A percentile compares a stretch with the other conserved stretches of the same genome.
These are phyloP conservation scores for Pachypeltis micranthus DNA, from an alignment of 1,140 invertebrate species.

Conservation along the genomic window DNA sequence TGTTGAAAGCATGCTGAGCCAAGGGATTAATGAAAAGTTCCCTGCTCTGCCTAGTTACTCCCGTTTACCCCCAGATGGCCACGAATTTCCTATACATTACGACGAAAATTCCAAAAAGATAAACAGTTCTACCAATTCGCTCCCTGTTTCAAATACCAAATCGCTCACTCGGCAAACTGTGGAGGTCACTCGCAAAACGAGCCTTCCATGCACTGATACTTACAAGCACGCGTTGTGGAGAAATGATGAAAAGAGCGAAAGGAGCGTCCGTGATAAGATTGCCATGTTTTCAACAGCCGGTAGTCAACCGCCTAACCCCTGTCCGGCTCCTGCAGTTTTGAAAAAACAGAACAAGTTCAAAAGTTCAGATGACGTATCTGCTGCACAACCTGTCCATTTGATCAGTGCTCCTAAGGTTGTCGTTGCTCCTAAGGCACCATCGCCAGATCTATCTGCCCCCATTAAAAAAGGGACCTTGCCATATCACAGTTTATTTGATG, in stretches of 20 bases:
- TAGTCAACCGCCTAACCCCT: conserved; percentile 17
- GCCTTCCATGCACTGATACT: conserved; percentile 4
- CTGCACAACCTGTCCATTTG: not conserved
- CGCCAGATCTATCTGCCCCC: not conserved
- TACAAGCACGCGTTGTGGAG: conserved; percentile 32
- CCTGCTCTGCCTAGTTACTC: conserved; percentile 36
- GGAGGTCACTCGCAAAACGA: conserved; percentile 1
- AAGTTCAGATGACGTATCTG: conserved; percentile 43
- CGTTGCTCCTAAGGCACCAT: not conserved
- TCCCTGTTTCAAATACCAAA: conserved; percentile 8
- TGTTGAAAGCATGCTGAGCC: conserved; percentile 8
- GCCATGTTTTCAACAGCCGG: conserved; percentile 62
- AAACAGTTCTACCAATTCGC: not conserved
- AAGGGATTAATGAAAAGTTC: not conserved
- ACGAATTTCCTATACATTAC: conserved; percentile 60
- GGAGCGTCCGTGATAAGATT: conserved; percentile 73
- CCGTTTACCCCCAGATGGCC: conserved; percentile 72
- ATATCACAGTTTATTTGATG: conserved; percentile 26
- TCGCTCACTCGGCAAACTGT: not conserved
- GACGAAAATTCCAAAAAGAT: conserved; percentile 22
- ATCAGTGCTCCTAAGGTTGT: not conserved
- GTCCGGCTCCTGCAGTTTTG: not conserved
- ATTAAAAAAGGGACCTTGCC: conserved; percentile 20
- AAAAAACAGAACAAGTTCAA: conserved; percentile 31
- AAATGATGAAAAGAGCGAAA: conserved; percentile 61